A percentile compares a stretch with the other conserved stretches of the same genome.
Evolutionary conservation across 2,797 vertebrate genomes (phyloP).

Genomic region (Chelidonichthys spinosus): DNA sequence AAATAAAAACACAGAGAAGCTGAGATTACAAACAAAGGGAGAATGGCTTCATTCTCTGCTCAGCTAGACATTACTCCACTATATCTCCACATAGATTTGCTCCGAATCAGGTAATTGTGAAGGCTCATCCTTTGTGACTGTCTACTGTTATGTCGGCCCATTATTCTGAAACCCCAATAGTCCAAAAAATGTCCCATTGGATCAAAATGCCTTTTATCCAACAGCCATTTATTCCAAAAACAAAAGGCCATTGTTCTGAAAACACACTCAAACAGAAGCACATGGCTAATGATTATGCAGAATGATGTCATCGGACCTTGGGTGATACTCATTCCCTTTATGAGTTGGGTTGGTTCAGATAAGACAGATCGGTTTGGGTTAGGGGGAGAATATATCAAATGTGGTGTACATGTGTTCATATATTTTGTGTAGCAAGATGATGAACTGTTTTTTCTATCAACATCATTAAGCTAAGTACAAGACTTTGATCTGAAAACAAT

Average conservation of each 20-base stretch:
- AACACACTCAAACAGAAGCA: background rate
- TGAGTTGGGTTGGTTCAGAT: background rate
- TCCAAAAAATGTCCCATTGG: background rate
- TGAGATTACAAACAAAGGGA: background rate
- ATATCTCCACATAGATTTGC: background rate
- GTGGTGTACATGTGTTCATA: background rate
- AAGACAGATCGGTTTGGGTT: background rate
- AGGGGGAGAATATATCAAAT: background rate
- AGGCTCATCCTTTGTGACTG: background rate
- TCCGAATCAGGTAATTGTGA: background rate
- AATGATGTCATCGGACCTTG: background rate
- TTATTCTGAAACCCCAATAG: no score
- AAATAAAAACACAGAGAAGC: background rate
- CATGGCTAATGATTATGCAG: background rate
- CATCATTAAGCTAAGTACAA: background rate
- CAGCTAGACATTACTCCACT: background rate
- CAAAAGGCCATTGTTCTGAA: background rate
- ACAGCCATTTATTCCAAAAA: background rate
- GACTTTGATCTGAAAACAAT: slow-evolving; percentile 4
- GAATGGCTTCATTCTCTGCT: background rate
- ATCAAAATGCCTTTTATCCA: background rate
- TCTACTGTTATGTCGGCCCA: background rate
- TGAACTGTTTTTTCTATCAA: background rate
- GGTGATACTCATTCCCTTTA: background rate
- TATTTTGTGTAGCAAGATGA: background rate